Evolutionary conservation across 2,888 invertebrate species (phyloP).

Genomic region (Sesamia inferens): DNA sequence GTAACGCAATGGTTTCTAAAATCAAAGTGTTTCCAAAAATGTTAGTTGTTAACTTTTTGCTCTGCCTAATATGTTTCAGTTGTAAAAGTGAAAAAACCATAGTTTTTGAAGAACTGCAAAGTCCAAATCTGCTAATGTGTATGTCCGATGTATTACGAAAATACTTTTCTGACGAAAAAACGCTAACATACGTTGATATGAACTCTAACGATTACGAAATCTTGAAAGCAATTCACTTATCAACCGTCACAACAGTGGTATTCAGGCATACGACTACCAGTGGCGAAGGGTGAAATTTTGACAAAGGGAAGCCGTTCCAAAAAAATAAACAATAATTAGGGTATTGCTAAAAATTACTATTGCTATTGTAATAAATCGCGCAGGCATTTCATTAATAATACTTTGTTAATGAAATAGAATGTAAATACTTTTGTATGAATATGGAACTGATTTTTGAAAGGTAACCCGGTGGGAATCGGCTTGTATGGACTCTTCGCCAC

Average conservation of each 20-base stretch:
- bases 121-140: constrained; percentile 38
- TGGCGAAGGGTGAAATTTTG: too few relatives aligned
- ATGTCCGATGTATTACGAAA: constrained; percentile 46
- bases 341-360: too few relatives aligned
- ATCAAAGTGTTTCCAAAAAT: constrained; percentile 35
- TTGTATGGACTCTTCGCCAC: too few relatives aligned
- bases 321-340: too few relatives aligned
- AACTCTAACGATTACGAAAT: neutral
- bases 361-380: too few relatives aligned
- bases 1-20: too few relatives aligned
- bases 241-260: constrained; percentile 18
- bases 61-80: constrained; percentile 15
- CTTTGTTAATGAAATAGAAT: too few relatives aligned
- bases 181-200: constrained; percentile 39
- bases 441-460: too few relatives aligned
- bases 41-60: constrained; percentile 44
- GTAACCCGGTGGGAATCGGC: too few relatives aligned
- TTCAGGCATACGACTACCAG: constrained; percentile 4
- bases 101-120: neutral
- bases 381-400: too few relatives aligned
- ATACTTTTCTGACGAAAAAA: constrained; percentile 54
- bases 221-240: constrained; percentile 55
- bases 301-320: too few relatives aligned
- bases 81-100: constrained; percentile 10
- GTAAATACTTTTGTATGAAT: too few relatives aligned